Evolutionary conservation across 2,797 vertebrate genomes (phyloP).

Genomic region (Denticeps clupeoides): DNA sequence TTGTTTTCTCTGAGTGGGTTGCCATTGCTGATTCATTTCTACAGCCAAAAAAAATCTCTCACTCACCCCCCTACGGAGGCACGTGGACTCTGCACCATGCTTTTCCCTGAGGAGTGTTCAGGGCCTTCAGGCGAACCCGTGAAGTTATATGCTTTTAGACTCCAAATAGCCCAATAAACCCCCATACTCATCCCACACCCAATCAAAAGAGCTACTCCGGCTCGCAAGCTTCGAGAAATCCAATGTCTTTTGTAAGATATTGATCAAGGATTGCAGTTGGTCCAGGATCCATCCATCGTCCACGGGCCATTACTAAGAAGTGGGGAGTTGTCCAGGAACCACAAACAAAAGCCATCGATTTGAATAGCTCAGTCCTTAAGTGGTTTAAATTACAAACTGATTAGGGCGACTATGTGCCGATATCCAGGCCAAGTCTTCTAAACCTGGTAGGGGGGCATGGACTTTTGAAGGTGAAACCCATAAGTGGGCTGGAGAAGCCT

Average conservation of each 20-base stretch:
- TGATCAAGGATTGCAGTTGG: constrained; percentile 37
- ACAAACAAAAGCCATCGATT: constrained; percentile 35
- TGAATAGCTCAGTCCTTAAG: constrained; percentile 28
- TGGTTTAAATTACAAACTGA: constrained; percentile 32
- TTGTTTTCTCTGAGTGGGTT: background rate
- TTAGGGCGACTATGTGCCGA: constrained; percentile 21
- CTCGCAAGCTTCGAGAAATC: constrained; percentile 37
- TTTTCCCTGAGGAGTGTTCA: too few species aligned
- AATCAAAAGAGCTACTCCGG: constrained; percentile 36
- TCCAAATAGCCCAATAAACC: too few species aligned
- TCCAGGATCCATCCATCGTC: constrained; percentile 20
- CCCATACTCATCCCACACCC: too few species aligned
- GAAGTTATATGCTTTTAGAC: too few species aligned
- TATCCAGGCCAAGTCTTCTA: background rate
- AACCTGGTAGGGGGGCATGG: background rate
- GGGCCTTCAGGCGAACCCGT: too few species aligned
- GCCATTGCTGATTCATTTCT: background rate
- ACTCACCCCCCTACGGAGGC: too few species aligned
- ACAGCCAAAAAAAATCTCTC: too few species aligned
- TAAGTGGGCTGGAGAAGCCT: background rate
- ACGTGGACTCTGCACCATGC: too few species aligned
- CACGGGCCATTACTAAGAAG: constrained; percentile 27
- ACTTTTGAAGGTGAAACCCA: background rate
- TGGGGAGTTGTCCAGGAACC: constrained; percentile 12
- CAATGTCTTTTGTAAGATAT: constrained; percentile 43